Evolutionary conservation across 2,113 vertebrate genomes (phyloP), one percentile per base, ranked within the genome.

Genomic region (Leucopsar rothschildi): DNA sequence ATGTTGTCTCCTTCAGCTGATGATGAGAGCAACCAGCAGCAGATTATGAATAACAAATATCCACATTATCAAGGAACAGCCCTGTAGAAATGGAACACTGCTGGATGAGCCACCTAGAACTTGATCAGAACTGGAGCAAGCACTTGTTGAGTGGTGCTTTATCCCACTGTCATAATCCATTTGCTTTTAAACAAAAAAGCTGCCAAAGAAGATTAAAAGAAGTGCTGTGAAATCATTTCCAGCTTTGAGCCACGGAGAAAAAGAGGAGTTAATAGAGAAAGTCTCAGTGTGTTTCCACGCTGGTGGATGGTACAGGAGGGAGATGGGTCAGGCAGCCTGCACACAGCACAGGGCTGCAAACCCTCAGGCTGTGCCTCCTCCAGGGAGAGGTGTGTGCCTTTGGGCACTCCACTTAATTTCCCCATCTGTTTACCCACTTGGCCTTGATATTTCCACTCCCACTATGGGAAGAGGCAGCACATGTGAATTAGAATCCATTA

Each of bases 41-140:
- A 91, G 61, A 63, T 56, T 78, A 63, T 78, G 79, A 95, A 92
- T 86, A 90, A 86, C 63, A 96, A 86, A 88, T 31, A 86, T 25
- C 24, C 59, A 45, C 77, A 56, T 77, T 85, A 82, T 61, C 22
- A 47, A 83, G 78, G 45, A 91, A 42, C 8, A 78, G 14, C 25
- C n/a, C 25, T 1, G 1, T 39, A 33, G 37, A 80, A 87, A 63
- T 47, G 23, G 39, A 68, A 50, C 27, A 37, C 17, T 10, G 0
- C 60, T 71, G 39, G 59, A 63, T 23, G 39, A 68, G 49, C 61
- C 68, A 33, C 69, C 31, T 4, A 66, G 39, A 40, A 40, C 57
- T 49, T 18, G 55, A 76, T 61, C 45, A 68, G 57, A 93, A 42
- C 57, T 60, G 20, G 0, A 68, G 61, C 25, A 40, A 86, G 71